Conservation (phyloP, 2,888 invertebrate species). For the Meghimatium bilineatum region DNA sequence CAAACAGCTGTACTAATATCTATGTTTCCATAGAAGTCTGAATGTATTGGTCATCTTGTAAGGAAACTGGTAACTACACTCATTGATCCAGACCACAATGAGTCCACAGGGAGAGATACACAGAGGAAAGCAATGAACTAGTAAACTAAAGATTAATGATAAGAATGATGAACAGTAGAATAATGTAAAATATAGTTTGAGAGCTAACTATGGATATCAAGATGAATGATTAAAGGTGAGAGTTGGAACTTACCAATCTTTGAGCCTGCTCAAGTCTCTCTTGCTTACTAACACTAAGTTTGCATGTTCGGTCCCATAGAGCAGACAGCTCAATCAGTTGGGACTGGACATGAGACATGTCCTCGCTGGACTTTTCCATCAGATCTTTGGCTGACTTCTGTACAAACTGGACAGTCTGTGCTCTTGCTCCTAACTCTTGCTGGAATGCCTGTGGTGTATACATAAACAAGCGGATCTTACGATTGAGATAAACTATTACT, state of each 20-base stretch:
- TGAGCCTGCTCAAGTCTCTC: conserved; percentile 89
- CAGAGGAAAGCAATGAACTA: no score
- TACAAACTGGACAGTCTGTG: conserved; percentile 93
- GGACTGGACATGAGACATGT: conserved; percentile 84
- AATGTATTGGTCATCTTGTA: no score
- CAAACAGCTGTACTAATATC: no score
- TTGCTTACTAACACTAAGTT: conserved; percentile 86
- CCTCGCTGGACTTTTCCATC: conserved; percentile 84
- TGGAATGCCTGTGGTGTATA: conserved; percentile 84
- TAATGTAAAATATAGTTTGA: no score
- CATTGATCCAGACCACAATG: no score
- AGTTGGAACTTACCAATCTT: conserved; percentile 82
- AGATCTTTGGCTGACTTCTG: conserved; percentile 92
- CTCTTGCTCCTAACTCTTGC: conserved; percentile 84
- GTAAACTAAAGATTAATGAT: no score
- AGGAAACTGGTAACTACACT: no score
- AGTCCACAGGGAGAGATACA: no score
- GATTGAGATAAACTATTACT: no score
- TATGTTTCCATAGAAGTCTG: no score
- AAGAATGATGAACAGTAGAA: no score
- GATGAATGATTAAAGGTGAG: not conserved
- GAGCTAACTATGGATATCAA: not conserved
- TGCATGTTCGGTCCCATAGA: conserved; percentile 89
- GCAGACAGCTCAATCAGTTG: conserved; percentile 89
- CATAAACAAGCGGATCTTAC: not conserved